phyloP scores from a whole-genome alignment of 2,113 vertebrate genomes.

The Theristicus caerulescens region DNA sequence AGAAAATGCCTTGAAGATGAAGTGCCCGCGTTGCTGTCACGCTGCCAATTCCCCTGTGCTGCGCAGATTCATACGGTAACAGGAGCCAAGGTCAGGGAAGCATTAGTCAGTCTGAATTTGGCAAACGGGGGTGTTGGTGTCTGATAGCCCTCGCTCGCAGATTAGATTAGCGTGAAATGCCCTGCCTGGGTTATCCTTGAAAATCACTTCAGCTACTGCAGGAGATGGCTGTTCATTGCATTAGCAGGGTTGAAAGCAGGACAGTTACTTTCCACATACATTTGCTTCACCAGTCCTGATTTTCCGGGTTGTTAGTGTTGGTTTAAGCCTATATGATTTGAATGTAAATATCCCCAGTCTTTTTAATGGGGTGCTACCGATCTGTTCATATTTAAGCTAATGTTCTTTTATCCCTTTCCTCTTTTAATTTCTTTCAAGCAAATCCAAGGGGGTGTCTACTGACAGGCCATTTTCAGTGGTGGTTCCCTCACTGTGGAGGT shows the following conservation, averaged over 20 bases:
- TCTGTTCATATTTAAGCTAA: not conserved
- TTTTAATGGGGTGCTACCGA: not conserved
- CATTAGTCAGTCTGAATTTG: conserved; percentile 45
- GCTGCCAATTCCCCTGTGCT: not conserved
- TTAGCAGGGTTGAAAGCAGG: not conserved
- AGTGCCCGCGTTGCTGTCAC: conserved; percentile 29
- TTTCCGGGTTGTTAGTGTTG: not conserved
- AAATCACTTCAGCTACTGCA: conserved; percentile 15
- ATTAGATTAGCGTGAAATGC: conserved; percentile 37
- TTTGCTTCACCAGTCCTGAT: not conserved
- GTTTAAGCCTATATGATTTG: not conserved
- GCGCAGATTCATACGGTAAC: not conserved
- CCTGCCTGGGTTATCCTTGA: conserved; percentile 5
- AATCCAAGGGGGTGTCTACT: not conserved
- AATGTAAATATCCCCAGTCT: not conserved
- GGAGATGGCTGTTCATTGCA: not conserved
- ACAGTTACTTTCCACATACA: not conserved
- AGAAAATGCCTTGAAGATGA: conserved; percentile 50
- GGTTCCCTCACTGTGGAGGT: not conserved
- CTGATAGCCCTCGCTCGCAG: not conserved
- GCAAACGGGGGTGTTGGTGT: not conserved
- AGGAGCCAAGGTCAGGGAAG: conserved; percentile 54
- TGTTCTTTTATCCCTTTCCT: not conserved
- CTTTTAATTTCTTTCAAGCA: not conserved
- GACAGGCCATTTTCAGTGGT: not conserved